Evolutionary conservation across 2,797 vertebrate genomes (phyloP), one percentile per base, ranked within the genome.

Genomic region (Bovichtus variegatus): DNA sequence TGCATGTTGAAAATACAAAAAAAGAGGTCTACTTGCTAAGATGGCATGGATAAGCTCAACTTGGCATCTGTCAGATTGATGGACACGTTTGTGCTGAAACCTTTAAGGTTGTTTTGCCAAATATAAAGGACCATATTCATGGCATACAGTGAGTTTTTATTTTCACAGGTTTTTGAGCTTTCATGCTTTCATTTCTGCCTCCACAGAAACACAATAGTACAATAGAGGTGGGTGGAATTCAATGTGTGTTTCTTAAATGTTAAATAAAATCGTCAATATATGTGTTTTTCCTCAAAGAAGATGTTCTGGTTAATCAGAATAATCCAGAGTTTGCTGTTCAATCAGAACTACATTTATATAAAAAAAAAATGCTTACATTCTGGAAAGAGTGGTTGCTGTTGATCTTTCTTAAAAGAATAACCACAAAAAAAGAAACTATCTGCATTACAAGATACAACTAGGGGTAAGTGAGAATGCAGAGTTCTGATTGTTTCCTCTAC

Each of bases 61-160:
- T 43, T 64, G 50, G 18, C 29, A 46, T 46, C 74, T 58, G 41
- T 47, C 11, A 38, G 41, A 55, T 19, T 44, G 11, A 58, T 64
- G 2, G 10, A 36, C 16, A 44, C 1, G 2, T 51, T 58, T 50
- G 9, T 21, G 13, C 41, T 55, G 10, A 57, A 43, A 57, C 4
- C 2, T 31, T 34, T 11, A 1, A 34, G 16, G 19, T 31, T 72
- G 3, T 7, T 38, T 46, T 55, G 18, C 3, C 1, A 51, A 13
- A 41, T 23, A 13, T 40, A 55, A 16, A 54, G 4, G 63, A 5
- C 62, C 7, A n/a, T 34, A 31, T 12, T 43, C 9, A 19, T 12
- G 16, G 13, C 57, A 55, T 53, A 29, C 18, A 54, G 18, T 10
- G 19, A 6, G 19, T 21, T 10, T 49, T 46, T 49, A 25, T 6